These are phyloP conservation scores for Trichogramma pretiosum DNA, from an alignment of 1,140 invertebrate species.

Conservation along the genomic window DNA sequence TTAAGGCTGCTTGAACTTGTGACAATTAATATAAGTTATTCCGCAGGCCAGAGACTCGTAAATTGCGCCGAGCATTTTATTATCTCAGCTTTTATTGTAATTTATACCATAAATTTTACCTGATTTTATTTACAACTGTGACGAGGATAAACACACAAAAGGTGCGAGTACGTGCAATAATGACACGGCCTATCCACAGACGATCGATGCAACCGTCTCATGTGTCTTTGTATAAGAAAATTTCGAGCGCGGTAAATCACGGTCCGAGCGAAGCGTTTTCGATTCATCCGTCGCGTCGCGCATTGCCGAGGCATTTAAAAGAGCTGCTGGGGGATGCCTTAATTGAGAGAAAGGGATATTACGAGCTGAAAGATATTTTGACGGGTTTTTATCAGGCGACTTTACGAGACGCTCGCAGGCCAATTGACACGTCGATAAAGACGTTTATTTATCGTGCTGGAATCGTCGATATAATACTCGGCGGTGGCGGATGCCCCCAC, in stretches of 20 bases:
- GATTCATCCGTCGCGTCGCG: neutral
- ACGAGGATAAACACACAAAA: too few species aligned
- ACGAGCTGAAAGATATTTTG: neutral
- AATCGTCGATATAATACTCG: too few species aligned
- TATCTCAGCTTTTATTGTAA: conserved; percentile 47
- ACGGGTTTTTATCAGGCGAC: conserved; percentile 1
- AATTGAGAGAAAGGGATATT: too few species aligned
- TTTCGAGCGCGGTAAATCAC: conserved; percentile 5
- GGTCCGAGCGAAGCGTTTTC: neutral
- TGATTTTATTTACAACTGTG: too few species aligned
- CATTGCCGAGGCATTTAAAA: neutral
- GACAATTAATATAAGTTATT: too few species aligned
- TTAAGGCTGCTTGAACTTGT: too few species aligned
- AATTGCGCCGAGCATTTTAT: conserved; percentile 45
- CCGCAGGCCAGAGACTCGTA: conserved; percentile 25
- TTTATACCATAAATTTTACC: conserved; percentile 49
- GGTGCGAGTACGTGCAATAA: too few species aligned
- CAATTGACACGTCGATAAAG: conserved; percentile 14
- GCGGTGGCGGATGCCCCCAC: too few species aligned
- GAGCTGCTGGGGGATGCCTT: too few species aligned
- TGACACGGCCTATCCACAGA: too few species aligned
- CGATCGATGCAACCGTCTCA: too few species aligned
- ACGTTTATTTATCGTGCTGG: conserved; percentile 12
- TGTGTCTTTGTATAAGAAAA: too few species aligned
- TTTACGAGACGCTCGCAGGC: conserved; percentile 8